Evolutionary conservation across 2,888 invertebrate species (phyloP).

Genomic region (Melieria picta): DNA sequence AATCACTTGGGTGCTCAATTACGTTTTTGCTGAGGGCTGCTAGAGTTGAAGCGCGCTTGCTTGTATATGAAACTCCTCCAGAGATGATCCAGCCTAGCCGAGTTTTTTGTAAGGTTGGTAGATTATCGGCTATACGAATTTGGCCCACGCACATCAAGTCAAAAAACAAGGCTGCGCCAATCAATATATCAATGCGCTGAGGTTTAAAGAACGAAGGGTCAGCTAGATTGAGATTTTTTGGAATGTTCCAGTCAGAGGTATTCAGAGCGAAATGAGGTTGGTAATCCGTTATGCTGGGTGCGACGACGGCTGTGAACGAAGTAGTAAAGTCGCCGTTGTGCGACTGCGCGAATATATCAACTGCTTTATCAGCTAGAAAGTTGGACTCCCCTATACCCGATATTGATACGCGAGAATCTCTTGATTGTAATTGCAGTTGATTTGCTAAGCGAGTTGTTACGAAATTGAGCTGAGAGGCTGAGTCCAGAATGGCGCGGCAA

Average conservation of each 20-base stretch:
- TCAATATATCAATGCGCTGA: constrained; percentile 38
- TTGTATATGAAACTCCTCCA: constrained; percentile 29
- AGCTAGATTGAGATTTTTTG: constrained; percentile 39
- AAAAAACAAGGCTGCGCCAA: constrained; percentile 44
- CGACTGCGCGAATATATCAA: constrained; percentile 31
- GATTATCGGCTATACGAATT: constrained; percentile 33
- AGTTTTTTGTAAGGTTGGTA: constrained; percentile 41
- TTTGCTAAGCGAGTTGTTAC: constrained; percentile 34
- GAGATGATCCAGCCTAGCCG: constrained; percentile 42
- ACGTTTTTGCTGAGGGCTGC: constrained; percentile 8
- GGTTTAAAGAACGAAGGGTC: constrained; percentile 40
- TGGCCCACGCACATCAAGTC: constrained; percentile 42
- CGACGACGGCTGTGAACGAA: constrained; percentile 30
- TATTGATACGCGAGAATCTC: constrained; percentile 30
- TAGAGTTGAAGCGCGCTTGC: not conserved
- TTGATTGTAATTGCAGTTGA: constrained; percentile 32
- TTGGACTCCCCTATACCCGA: constrained; percentile 37
- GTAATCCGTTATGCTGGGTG: constrained; percentile 33
- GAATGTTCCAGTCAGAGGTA: constrained; percentile 38
- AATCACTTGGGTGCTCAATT: not conserved
- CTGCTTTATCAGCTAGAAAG: constrained; percentile 34
- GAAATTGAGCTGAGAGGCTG: constrained; percentile 29
- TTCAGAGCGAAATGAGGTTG: constrained; percentile 33
- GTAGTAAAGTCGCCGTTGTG: constrained; percentile 22
- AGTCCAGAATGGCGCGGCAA: constrained; percentile 36